Base-by-base conservation (phyloP, 2,113 vertebrate species). In the Clarias magur region DNA sequence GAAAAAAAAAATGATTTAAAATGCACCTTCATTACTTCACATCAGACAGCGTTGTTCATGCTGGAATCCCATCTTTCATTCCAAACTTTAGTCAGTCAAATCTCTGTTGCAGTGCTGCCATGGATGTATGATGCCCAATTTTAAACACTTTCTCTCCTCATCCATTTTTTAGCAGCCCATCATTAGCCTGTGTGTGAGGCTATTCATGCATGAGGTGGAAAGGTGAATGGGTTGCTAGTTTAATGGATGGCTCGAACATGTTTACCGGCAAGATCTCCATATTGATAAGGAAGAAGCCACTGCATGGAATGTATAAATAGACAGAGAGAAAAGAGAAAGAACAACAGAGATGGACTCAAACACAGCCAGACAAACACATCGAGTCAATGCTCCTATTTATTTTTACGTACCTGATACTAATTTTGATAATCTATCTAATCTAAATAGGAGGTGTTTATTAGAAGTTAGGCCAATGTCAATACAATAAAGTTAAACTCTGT, bases 381-480 rank as follows among this genome's bases (percentile, higher is more conserved):
- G 87, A 86, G 54, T 80, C 17, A 34, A 1, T 21, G 12, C n/a
- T 34, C 27, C 16, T 59, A 87, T 70, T 90, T 76, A 89, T 85
- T 89, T 90, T 88, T 91, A 62, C 3, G 12, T 62, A 60, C 92
- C 88, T 87, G 86, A 12, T 78, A 89, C 87, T 88, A 88, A 84
- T 57, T 91, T 87, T 92, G 90, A 86, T 91, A 92, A 91, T 48
- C 48, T 48, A 48, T 8, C 86, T 91, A 92, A 91, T 48, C 48
- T 48, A 48, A 48, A 86, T 91, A 92, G 91, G 91, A 91, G 88
- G 89, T 91, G 89, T 90, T 89, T 85, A 87, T 87, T 90, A 57
- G 57, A 89, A 91, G 92, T 94, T 95, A 94, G 93, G 93, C 86
- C 92, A 92, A 62, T 60, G 70, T 85, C 27, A 81, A 72, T 92